Evolutionary conservation across 2,113 vertebrate genomes (phyloP).

Genomic region (Microtus montanus): DNA sequence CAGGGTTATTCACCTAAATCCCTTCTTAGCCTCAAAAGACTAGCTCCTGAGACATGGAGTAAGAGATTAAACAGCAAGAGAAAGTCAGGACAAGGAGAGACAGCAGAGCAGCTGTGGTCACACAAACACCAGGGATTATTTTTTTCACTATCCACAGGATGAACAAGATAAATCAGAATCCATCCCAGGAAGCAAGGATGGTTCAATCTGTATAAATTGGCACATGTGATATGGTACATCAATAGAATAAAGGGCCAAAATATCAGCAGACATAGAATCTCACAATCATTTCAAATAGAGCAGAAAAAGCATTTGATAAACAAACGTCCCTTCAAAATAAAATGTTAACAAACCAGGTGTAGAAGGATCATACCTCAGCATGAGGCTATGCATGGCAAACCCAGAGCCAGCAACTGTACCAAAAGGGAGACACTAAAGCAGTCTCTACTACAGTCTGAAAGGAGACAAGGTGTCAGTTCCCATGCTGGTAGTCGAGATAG

Average conservation of each 20-base stretch:
- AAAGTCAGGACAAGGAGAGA: not conserved
- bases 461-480: too few relatives aligned
- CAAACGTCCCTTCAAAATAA: not conserved
- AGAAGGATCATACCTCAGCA: not conserved
- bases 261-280: not conserved
- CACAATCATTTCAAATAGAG: not conserved
- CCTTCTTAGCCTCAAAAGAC: not conserved
- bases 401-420: not conserved
- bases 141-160: not conserved
- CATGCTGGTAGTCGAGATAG: not conserved
- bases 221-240: not conserved
- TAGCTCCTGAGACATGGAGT: fast-evolving
- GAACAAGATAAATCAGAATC: not conserved
- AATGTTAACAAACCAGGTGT: not conserved
- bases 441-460: not conserved
- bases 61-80: not conserved
- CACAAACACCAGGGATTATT: not conserved
- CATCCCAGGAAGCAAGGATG: not conserved
- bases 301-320: not conserved
- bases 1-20: not conserved
- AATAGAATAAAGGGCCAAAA: not conserved
- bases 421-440: not conserved
- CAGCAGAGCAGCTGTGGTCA: not conserved
- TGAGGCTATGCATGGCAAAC: not conserved
- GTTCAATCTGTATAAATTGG: not conserved